Evolutionary conservation across 1,140 invertebrate genomes (phyloP), one percentile per base, ranked within the genome.

Genomic region (Babylonia areolata): DNA sequence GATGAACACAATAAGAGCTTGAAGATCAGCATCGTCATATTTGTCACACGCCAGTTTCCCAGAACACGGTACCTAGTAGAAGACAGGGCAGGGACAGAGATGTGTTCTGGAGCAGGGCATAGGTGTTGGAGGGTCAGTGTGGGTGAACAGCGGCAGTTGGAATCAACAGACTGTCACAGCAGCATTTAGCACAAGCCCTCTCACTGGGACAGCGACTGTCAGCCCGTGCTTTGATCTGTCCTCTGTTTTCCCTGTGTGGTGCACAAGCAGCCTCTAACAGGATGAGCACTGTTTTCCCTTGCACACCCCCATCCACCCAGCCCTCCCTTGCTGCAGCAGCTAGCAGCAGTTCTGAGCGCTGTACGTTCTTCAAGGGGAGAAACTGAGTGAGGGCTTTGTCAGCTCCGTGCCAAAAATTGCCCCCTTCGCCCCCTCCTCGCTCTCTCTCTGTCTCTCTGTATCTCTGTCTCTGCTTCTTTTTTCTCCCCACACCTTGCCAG

Each of bases 221-320:
- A 87, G 86, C 39, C 51, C 40, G 37, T 58, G 58, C 86, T 87
- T 87, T 87, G 86, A 87, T 84, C 81, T 80, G 54, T 23, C 51
- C 51, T 42, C 81, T 73, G 85, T 77, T 86, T 75, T 82, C 73
- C 81, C 28, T 33, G 73, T 64, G n/a, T n/a, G n/a, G n/a, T n/a
- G 58, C 58, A 64, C 15, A 84, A 87, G 78, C 54, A 84, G 37
- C 37, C 15, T 69, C 78, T 87, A 87, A 87, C 84, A 87, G 81
- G 81, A 84, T 87, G 75, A 80, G 28, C 86, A 77, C 46, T 77
- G 69, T 87, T 84, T 84, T 84, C 40, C 69, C 80, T 71, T 35
- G 28, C 20, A n/a, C n/a, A n/a, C 46, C 20, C 46, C 20, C 46
- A 11, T 6, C 6, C 2, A 5, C 58, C 58, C 28, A 12, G 15